Percentiles rank a stretch among this genome's conserved stretches.
phyloP scores from a whole-genome alignment of 2,797 vertebrate species.

The Cottoperca gobio region DNA sequence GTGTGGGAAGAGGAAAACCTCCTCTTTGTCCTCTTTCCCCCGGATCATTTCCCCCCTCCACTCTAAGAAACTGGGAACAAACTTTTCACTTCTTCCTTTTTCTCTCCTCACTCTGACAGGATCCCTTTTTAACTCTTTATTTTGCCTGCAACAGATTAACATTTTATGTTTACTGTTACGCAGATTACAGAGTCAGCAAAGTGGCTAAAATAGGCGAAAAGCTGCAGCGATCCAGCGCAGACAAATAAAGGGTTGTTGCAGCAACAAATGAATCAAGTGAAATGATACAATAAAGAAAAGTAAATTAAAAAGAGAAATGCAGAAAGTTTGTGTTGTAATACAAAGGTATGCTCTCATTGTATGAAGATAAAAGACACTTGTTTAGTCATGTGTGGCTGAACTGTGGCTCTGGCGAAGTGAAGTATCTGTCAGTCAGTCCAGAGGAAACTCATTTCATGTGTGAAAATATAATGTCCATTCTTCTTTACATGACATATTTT shows the following conservation, averaged over 20 bases:
- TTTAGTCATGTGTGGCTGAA: too few species aligned
- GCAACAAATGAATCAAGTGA: constrained; percentile 1
- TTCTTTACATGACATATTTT: too few species aligned
- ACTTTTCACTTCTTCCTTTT: background rate
- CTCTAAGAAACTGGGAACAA: background rate
- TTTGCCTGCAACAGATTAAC: background rate
- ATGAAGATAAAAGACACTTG: background rate
- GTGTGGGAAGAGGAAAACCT: background rate
- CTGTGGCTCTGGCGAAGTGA: background rate
- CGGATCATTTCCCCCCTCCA: background rate
- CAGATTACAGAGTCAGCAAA: background rate
- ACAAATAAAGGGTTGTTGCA: background rate
- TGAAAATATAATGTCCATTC: too few species aligned
- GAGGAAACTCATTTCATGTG: too few species aligned
- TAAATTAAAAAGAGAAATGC: background rate
- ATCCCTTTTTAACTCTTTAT: background rate
- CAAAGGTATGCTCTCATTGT: background rate
- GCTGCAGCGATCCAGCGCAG: too few species aligned
- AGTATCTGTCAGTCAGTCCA: too few species aligned
- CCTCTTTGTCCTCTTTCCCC: background rate
- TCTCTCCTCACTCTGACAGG: too few species aligned
- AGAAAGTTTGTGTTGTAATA: background rate
- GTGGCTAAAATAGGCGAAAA: background rate
- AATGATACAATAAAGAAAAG: background rate
- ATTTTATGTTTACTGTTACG: too few species aligned